Base-by-base conservation (phyloP, 37 sponge, comb jelly and placozoan genomes). In the Cliona cf. orientalis region DNA sequence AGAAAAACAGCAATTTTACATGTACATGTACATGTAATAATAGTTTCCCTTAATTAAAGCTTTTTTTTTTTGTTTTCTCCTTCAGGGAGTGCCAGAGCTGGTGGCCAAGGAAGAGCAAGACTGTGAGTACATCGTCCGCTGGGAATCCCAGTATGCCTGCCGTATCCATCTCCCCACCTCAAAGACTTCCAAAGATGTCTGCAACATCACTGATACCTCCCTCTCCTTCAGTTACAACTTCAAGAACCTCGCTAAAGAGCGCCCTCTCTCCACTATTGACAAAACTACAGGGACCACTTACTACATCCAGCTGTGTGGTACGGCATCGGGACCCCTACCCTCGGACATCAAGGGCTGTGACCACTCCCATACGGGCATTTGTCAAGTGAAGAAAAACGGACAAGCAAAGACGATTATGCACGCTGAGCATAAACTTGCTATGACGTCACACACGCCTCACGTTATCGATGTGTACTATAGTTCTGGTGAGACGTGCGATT, bases 81-180 rank as follows among this genome's bases (percentile, higher is more conserved):
- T 64, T 6, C 42, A 80, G 74, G 74, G 81, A 25, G 57, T 53
- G 2, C 81, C 74, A 21, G 75, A 73, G 45, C 14, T 76, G 22
- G 78, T 85, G 22, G 32, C 46, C 66, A 39, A 28, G 25, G 56
- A 49, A 1, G 42, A 7, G 28, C 26, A 31, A n/a, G 66, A 55
- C 28, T 88, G 89, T 56, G 33, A 66, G 12, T 81, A 77, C 72
- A 70, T 32, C 9, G n/a, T 88, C 28, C 59, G 56, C n/a, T 82
- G 82, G 89, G 66, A 81, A 31, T 82, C 66, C 39, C 9, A 36
- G 33, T 33, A 46, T 26, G 89, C 89, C 72, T 88, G 89, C 42
- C 89, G 78, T 36, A 44, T 68, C 7, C 26, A 46, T 4, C 37
- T 80, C 46, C 67, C 73, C 67, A 37, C 64, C 59, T 46, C 89